Evolutionary conservation across 2,113 vertebrate genomes (phyloP), one percentile per base, ranked within the genome.

Genomic region (Dipodomys stephensi): DNA sequence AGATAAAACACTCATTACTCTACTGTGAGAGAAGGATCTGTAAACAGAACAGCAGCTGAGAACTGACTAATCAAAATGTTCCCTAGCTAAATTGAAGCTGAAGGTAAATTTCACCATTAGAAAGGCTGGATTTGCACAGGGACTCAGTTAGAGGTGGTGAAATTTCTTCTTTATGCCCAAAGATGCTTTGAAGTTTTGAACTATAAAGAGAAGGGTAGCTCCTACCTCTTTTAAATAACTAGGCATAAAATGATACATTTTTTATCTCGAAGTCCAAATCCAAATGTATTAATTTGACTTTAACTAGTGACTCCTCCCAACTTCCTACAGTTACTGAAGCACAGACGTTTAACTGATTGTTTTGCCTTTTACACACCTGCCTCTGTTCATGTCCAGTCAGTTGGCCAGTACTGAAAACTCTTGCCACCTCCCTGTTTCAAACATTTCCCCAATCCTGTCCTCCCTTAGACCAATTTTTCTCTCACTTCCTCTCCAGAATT

Each of bases 141-240:
- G 81, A 79, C 96, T 92, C 49, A n/a, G 95, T 68, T 67, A 69
- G 27, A 71, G 64, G 87, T 28, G 64, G 87, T 28, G 78, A 97
- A 95, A 72, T 79, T 6, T 72, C 88, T 90, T 94, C 62, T 86
- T 82, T 94, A 95, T 95, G 93, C 97, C 96, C 94, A 96, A 88
- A 97, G 95, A 88, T 15, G 25, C 93, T 97, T 96, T 98, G 92
- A 98, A 97, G 88, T 83, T 90, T 39, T 23, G 23, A 72, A 92
- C 89, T 96, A 96, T 95, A 97, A 96, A n/a, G 88, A 94, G 71
- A 64, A 89, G 53, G 25, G 91, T 90, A 93, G 46, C 91, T 93
- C 76, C 92, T 76, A 68, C 60, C 44, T 94, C 68, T 93, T 93
- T 97, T 91, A 96, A 94, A 94, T 53, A 82, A 62, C 96, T 78